phyloP scores from a whole-genome alignment of 2,797 vertebrate species.

The Bufotes viridis region DNA sequence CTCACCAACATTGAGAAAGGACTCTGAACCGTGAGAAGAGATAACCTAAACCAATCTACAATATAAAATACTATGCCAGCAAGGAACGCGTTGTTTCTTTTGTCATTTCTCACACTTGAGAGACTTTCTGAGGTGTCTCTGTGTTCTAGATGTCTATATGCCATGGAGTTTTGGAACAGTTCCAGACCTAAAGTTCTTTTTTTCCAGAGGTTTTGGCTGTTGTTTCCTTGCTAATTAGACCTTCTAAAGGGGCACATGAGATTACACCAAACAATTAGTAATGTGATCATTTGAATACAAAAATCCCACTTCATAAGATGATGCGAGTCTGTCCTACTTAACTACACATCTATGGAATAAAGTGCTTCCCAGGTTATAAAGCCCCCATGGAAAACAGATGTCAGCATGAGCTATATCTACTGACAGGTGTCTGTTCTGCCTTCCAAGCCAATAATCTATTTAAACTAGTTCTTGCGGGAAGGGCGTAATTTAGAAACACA shows the following conservation, averaged over 20 bases:
- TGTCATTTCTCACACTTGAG: not conserved
- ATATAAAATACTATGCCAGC: not conserved
- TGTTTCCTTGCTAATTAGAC: not conserved
- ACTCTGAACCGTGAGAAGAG: not conserved
- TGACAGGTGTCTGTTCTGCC: slow-evolving; percentile 72
- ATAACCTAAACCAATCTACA: not conserved
- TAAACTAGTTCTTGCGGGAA: slow-evolving; percentile 66
- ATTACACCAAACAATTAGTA: slow-evolving; percentile 12
- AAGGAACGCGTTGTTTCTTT: not conserved
- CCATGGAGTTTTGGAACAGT: not conserved
- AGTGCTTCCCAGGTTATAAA: slow-evolving; percentile 65
- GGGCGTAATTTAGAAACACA: slow-evolving; percentile 37
- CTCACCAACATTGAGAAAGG: not conserved
- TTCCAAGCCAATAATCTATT: slow-evolving; percentile 70
- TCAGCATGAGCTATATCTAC: slow-evolving; percentile 63
- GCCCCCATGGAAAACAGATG: slow-evolving; percentile 72
- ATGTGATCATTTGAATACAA: slow-evolving; percentile 8
- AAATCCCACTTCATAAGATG: slow-evolving; percentile 28
- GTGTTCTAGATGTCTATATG: not conserved
- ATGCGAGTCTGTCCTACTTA: not conserved
- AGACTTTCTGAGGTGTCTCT: not conserved
- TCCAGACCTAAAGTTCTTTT: not conserved
- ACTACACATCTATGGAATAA: slow-evolving; percentile 22
- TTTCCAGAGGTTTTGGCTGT: not conserved
- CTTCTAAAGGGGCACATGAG: slow-evolving; percentile 14